Percentiles rank a stretch among this genome's conserved stretches.
Evolutionary conservation across 1,140 invertebrate genomes (phyloP).

Genomic region (Bombus haemorrhoidalis): DNA sequence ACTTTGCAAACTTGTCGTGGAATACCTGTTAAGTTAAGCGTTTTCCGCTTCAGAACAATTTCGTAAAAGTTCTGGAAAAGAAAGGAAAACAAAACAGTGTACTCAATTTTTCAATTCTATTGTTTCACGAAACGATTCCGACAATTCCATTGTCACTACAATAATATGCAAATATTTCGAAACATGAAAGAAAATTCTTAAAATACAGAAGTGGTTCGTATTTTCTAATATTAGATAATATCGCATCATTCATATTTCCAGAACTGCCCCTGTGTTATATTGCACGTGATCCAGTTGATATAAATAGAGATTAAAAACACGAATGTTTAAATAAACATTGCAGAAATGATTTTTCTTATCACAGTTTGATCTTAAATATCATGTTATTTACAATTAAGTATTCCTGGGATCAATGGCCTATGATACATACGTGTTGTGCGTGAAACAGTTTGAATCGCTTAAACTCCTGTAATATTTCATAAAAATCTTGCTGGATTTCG

Average conservation of each 20-base stretch:
- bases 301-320: not conserved
- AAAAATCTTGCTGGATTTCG: not conserved
- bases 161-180: not conserved
- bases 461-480: not conserved
- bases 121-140: no score
- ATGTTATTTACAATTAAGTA: not conserved
- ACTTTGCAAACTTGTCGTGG: not conserved
- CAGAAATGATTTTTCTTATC: not conserved
- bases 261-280: not conserved
- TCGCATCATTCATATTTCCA: not conserved
- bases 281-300: not conserved
- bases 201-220: not conserved
- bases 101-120: not conserved
- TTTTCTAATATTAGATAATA: slow-evolving; percentile 13
- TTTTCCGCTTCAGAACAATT: not conserved
- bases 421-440: no score
- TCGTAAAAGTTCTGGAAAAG: not conserved
- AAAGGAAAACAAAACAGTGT: not conserved
- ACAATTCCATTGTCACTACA: not conserved
- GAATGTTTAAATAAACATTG: not conserved
- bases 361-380: not conserved
- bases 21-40: no score
- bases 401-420: no score
- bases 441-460: no score
- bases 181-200: not conserved